Evolutionary conservation across 2,888 invertebrate genomes (phyloP).

Genomic region (Volucella inflata): DNA sequence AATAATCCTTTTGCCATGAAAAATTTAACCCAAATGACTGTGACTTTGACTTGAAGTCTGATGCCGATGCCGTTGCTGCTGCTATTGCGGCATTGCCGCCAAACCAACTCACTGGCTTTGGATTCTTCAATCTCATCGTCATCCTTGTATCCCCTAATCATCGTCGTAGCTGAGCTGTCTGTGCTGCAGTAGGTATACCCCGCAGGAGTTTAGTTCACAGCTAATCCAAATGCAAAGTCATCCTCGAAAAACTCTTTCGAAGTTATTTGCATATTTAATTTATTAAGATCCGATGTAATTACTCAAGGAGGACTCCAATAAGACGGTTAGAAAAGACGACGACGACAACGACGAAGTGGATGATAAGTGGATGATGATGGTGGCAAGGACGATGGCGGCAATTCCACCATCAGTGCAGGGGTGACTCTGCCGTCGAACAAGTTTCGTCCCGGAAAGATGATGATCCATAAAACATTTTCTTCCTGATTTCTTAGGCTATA

Average conservation of each 20-base stretch:
- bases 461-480: constrained; percentile 75
- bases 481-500: constrained; percentile 44
- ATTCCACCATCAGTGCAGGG: neutral
- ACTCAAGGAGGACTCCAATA: constrained; percentile 62
- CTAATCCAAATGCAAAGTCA: constrained; percentile 74
- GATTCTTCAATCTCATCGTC: constrained; percentile 47
- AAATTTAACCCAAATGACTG: constrained; percentile 50
- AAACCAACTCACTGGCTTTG: constrained; percentile 14
- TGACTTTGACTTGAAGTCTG: constrained; percentile 49
- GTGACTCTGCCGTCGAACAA: constrained; percentile 34
- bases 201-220: constrained; percentile 40
- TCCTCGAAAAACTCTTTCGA: constrained; percentile 64
- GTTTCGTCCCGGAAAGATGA: constrained; percentile 68
- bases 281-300: constrained; percentile 75
- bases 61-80: neutral
- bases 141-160: constrained; percentile 45
- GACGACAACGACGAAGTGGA: neutral
- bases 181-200: neutral
- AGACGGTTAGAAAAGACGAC: constrained; percentile 3
- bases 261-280: constrained; percentile 76
- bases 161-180: neutral
- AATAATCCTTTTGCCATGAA: constrained; percentile 45
- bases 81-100: neutral
- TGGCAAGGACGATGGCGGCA: constrained; percentile 21
- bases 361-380: no score